phyloP scores from a whole-genome alignment of 30 jellyfish, hydroid and myxozoan species.

The Pelagia noctiluca region DNA sequence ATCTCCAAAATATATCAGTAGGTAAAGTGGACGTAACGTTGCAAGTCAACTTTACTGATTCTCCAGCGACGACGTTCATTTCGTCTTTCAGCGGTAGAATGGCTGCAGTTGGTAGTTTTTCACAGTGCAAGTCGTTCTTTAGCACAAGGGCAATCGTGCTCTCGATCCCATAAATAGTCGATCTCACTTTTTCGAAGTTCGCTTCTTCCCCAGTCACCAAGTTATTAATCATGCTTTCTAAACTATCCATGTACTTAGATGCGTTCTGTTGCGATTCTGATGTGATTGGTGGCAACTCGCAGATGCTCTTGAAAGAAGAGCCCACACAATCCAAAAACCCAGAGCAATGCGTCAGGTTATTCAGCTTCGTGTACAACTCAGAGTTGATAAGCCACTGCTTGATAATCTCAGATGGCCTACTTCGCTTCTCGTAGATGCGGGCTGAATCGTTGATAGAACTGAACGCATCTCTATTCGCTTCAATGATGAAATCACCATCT shows the following conservation, averaged over 20 bases:
- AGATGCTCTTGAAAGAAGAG: conserved; percentile 3
- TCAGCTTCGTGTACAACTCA: conserved; percentile 28
- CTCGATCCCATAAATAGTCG: not conserved
- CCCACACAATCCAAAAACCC: conserved; percentile 40
- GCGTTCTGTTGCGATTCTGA: not conserved
- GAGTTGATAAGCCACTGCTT: conserved; percentile 38
- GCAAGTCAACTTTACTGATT: not conserved
- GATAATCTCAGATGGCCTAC: not conserved
- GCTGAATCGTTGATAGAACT: not conserved
- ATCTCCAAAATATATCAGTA: conserved; percentile 18
- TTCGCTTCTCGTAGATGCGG: not conserved
- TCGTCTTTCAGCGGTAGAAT: not conserved
- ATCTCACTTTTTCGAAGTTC: not conserved
- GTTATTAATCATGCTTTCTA: not conserved
- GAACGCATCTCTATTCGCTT: conserved; percentile 5
- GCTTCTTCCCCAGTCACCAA: not conserved
- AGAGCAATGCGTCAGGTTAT: conserved; percentile 24
- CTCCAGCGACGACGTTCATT: conserved; percentile 3
- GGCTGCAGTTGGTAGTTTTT: not conserved
- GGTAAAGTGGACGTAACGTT: conserved; percentile 28
- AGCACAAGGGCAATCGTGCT: not conserved
- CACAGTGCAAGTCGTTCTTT: not conserved
- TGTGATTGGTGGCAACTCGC: conserved; percentile 11
- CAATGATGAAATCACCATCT: not conserved
- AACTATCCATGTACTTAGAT: not conserved